phyloP scores from a whole-genome alignment of 2,888 invertebrate species.

The Harpalus rufipes region DNA sequence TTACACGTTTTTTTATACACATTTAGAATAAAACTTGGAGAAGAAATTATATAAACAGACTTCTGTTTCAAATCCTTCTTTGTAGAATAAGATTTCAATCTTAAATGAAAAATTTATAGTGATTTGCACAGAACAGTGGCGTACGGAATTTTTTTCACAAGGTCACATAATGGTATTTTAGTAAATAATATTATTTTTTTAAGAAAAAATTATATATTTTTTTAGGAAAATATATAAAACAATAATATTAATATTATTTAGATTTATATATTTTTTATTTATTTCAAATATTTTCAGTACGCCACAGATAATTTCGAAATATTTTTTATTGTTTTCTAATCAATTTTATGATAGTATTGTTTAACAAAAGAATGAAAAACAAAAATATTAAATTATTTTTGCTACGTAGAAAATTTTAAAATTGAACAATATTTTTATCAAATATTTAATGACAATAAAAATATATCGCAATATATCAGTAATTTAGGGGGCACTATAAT shows the following conservation, averaged over 20 bases:
- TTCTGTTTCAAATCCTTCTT: background rate
- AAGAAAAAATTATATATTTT: background rate
- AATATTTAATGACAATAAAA: too few species aligned
- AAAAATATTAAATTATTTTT: background rate
- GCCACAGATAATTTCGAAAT: background rate
- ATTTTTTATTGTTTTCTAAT: background rate
- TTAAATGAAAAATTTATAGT: constrained; percentile 30
- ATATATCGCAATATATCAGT: too few species aligned
- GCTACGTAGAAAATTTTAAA: too few species aligned
- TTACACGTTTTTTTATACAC: background rate
- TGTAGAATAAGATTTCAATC: constrained; percentile 20
- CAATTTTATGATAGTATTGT: background rate
- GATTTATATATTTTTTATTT: too few species aligned
- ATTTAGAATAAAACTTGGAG: background rate
- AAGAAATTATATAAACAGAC: background rate
- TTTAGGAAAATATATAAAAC: too few species aligned
- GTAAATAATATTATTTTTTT: background rate
- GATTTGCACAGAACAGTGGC: constrained; percentile 25
- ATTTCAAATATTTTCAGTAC: background rate
- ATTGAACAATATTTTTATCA: too few species aligned
- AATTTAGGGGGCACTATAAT: too few species aligned
- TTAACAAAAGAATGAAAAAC: background rate
- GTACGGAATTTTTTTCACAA: constrained; percentile 29
- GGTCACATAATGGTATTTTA: constrained; percentile 1
- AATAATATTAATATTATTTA: too few species aligned